Evolutionary conservation across 2,113 vertebrate species (phyloP).

Genomic region (Capreolus pygargus): DNA sequence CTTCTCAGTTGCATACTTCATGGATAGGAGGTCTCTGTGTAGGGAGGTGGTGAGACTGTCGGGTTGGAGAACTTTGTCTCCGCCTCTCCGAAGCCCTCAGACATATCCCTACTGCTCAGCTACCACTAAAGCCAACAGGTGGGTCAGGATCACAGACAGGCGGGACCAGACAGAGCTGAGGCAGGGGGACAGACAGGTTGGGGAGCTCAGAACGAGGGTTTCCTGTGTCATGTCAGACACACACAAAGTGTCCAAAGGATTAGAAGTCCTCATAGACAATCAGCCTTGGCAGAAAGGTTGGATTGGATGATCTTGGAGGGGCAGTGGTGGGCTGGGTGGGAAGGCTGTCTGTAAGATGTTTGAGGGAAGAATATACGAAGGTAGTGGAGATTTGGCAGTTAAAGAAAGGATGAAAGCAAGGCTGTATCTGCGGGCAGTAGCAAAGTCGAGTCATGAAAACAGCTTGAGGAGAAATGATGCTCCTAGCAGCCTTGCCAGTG

Average conservation of each 20-base stretch:
- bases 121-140: neutral
- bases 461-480: neutral
- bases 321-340: rapidly evolving
- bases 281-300: neutral
- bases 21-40: rapidly evolving
- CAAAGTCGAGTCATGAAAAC: neutral
- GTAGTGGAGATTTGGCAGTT: neutral
- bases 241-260: neutral
- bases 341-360: neutral
- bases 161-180: no score
- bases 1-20: neutral
- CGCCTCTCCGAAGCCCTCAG: neutral
- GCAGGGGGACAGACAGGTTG: neutral
- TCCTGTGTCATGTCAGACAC: neutral
- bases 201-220: neutral
- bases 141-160: neutral
- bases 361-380: neutral
- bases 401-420: neutral
- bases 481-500: neutral
- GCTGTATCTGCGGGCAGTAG: neutral
- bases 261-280: neutral
- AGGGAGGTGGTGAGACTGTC: rapidly evolving
- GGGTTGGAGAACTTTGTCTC: rapidly evolving
- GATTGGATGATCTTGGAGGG: neutral
- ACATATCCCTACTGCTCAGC: neutral